These are phyloP conservation scores for Papilio polyxenes DNA, from an alignment of 1,140 invertebrate species.

Conservation along the genomic window DNA sequence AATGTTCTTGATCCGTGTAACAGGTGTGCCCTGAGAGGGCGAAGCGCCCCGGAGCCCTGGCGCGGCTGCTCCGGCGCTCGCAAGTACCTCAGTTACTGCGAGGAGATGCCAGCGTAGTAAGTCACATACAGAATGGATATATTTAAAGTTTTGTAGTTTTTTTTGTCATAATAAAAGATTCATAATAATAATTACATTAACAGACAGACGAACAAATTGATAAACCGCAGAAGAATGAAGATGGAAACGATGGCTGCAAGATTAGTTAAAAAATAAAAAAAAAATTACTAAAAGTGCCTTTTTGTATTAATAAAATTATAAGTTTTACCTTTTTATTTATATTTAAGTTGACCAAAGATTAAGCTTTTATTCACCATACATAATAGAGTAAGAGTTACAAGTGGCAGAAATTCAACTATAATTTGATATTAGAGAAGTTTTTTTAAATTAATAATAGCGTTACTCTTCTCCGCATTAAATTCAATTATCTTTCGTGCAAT, in stretches of 20 bases:
- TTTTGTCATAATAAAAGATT: neutral
- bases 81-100: constrained; percentile 43
- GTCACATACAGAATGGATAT: neutral
- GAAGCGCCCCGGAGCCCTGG: constrained; percentile 42
- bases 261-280: neutral
- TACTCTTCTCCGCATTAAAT: no score
- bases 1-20: no score
- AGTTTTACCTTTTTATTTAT: no score
- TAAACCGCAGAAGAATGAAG: constrained; percentile 24
- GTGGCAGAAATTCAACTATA: no score
- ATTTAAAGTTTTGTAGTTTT: neutral
- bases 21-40: neutral
- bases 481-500: no score
- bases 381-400: no score
- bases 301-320: no score
- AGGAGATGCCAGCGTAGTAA: constrained; percentile 38
- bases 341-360: no score
- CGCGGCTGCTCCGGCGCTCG: constrained; percentile 39
- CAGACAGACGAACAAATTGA: constrained; percentile 16
- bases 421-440: no score
- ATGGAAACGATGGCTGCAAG: constrained; percentile 31
- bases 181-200: neutral
- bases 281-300: no score
- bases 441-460: no score
- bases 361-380: no score